These are phyloP conservation scores for Mormyrus proboscirostris DNA, from an alignment of 2,797 vertebrate species.

Conservation along the genomic window DNA sequence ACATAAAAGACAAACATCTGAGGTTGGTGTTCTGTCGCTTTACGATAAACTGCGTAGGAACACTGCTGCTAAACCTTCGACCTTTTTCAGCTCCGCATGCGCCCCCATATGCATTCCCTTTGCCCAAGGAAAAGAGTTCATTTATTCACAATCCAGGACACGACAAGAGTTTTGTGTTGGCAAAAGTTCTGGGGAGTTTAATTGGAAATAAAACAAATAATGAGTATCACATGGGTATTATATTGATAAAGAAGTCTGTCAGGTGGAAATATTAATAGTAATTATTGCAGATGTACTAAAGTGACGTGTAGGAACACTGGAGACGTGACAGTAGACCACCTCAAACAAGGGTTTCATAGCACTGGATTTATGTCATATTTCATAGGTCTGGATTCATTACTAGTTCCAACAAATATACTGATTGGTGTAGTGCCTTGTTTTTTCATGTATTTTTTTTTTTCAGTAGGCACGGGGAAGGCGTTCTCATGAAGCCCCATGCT, in stretches of 20 bases:
- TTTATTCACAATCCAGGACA: neutral
- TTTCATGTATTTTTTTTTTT: neutral
- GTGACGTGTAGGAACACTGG: neutral
- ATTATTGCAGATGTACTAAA: conserved; percentile 35
- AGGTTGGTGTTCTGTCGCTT: conserved; percentile 42
- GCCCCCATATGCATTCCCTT: neutral
- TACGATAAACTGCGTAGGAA: conserved; percentile 42
- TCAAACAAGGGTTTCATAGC: neutral
- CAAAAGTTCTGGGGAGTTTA: conserved; percentile 11
- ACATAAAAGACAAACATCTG: conserved; percentile 36
- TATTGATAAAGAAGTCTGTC: neutral
- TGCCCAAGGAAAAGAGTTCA: neutral
- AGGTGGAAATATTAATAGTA: conserved; percentile 34
- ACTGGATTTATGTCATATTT: neutral
- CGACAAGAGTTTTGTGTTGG: neutral
- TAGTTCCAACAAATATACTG: conserved; percentile 33
- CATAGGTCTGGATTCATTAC: conserved; percentile 57
- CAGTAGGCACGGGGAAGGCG: conserved; percentile 8
- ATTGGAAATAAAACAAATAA: conserved; percentile 15
- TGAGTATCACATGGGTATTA: neutral
- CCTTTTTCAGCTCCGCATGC: neutral
- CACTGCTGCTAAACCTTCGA: conserved; percentile 33
- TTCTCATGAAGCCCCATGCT: conserved; percentile 47
- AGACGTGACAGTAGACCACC: neutral
- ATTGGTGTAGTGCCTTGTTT: neutral